These are phyloP conservation scores for Camponotus floridanus DNA, from an alignment of 1,140 invertebrate genomes.

Conservation along the genomic window DNA sequence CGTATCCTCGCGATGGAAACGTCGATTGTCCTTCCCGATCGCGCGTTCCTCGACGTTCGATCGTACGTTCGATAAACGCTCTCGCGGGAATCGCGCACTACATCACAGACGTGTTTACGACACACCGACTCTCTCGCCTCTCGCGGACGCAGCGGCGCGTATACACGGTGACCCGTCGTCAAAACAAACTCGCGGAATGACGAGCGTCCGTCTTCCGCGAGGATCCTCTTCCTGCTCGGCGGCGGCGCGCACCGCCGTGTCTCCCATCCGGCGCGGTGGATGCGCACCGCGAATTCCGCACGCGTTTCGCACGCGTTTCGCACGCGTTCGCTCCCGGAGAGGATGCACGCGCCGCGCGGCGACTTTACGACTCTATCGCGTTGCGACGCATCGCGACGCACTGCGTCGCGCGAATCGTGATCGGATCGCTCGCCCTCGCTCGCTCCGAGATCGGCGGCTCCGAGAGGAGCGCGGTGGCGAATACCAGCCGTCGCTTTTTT, in stretches of 20 bases:
- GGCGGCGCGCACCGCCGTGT: not conserved
- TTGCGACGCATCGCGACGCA: conserved; percentile 54
- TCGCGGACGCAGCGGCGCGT: conserved; percentile 32
- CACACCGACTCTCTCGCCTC: conserved; percentile 41
- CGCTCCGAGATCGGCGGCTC: conserved; percentile 9
- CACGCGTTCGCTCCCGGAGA: not conserved
- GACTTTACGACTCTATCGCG: conserved; percentile 1
- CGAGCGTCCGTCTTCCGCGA: conserved; percentile 42
- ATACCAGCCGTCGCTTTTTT: conserved; percentile 31
- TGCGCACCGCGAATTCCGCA: conserved; percentile 36
- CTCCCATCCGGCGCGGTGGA: conserved; percentile 62
- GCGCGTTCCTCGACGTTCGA: not conserved
- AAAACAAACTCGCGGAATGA: conserved; percentile 48
- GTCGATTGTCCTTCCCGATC: not conserved
- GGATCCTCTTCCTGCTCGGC: conserved; percentile 47
- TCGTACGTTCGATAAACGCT: conserved; percentile 8
- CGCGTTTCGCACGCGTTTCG: not conserved
- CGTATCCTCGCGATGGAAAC: not conserved
- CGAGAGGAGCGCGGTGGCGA: not conserved
- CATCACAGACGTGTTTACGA: conserved; percentile 24
- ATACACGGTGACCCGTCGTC: conserved; percentile 54
- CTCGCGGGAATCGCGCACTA: conserved; percentile 39
- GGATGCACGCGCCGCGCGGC: not conserved
- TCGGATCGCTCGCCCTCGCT: not conserved
- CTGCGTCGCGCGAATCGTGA: conserved; percentile 35